phyloP scores from a whole-genome alignment of 2,113 vertebrate genomes.

The Dasyprocta punctata region DNA sequence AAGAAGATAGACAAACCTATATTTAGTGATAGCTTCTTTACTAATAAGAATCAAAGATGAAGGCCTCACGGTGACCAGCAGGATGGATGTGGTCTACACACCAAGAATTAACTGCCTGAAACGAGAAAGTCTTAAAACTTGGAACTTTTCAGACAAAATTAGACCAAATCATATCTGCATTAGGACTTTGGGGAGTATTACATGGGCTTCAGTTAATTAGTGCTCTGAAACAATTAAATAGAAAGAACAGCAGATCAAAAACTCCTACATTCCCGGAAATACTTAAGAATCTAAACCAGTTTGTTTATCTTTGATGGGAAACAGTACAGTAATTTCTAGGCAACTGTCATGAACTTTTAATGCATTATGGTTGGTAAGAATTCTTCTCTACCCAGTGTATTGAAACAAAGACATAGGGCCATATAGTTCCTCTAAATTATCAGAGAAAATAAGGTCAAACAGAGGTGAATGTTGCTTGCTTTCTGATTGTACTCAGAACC shows the following conservation, averaged over 20 bases:
- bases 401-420: slow-evolving; percentile 40
- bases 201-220: slow-evolving; percentile 2
- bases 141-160: background rate
- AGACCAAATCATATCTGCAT: background rate
- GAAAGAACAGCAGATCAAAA: background rate
- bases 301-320: slow-evolving; percentile 38
- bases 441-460: slow-evolving; percentile 67
- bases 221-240: slow-evolving; percentile 16
- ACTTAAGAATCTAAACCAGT: background rate
- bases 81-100: background rate
- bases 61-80: background rate
- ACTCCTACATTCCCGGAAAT: slow-evolving; percentile 60
- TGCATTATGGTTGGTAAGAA: slow-evolving; percentile 50
- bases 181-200: background rate
- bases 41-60: background rate
- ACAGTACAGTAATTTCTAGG: slow-evolving; percentile 62
- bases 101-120: background rate
- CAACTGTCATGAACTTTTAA: slow-evolving; percentile 55
- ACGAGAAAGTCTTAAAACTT: slow-evolving; percentile 26
- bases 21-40: background rate
- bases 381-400: background rate
- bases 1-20: background rate
- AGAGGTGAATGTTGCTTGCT: background rate
- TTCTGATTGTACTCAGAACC: background rate
- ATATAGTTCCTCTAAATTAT: background rate